Evolutionary conservation across 2,113 vertebrate genomes (phyloP), one percentile per base, ranked within the genome.

Genomic region (Donacobius atricapilla): DNA sequence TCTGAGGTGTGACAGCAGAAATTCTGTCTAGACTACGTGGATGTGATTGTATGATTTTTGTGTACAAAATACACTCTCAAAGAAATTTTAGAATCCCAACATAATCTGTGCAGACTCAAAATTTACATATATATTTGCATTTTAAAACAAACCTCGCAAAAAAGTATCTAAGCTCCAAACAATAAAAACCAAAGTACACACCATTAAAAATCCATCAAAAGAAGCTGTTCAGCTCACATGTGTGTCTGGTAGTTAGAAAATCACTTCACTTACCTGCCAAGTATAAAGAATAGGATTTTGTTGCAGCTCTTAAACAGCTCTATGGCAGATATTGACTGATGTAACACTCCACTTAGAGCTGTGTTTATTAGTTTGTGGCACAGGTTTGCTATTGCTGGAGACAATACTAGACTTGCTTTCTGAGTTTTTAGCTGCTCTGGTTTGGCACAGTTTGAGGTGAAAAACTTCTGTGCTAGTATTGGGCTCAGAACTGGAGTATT

Each of bases 181-280:
- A 97, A 96, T 96, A 97, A 96, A 97, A 96, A 64, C 51, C 76
- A 82, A 97, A 97, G 86, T 84, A 56, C 83, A 96, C 80, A 93
- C 88, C 96, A 97, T 97, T 97, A 97, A 97, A 97, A 96, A 97
- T 95, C 96, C 94, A 97, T 97, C 94, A 96, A 92, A 95, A 94
- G 88, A 93, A 94, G 88, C 96, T 93, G 92, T 94, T 95, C 88
- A 96, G 83, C 86, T 96, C 90, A 95, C 88, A 91, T 90, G 88
- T 95, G 79, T 94, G 79, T 23, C 90, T 97, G 90, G 86, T 96
- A 94, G 93, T 95, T 97, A 87, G 94, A 93, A 96, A 95, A 95
- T 75, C 90, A 50, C 92, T 96, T 90, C 61, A 33, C 80, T 93
- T 92, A 97, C 96, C 96, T 97, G 96, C 92, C 86, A 90, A 93